Base-by-base conservation (phyloP, 2,888 invertebrate genomes). In the Cactoblastis cactorum region DNA sequence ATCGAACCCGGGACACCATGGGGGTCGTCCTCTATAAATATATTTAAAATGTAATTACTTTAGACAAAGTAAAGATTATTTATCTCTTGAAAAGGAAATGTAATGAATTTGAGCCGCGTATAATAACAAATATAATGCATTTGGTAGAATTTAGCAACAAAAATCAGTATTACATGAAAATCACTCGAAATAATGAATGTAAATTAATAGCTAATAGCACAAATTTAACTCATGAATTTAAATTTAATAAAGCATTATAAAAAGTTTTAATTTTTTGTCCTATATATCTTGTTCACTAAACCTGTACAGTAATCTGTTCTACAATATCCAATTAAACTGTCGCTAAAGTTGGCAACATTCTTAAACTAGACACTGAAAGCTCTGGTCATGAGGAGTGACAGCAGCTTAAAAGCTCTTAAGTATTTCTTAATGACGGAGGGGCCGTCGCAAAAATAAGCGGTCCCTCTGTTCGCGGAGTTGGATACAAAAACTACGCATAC, bases 381-480 rank as follows among this genome's bases (percentile, higher is more conserved):
- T 43, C 39, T 28, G 43, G 66, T 62, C 59, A 62, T 54, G 58
- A 62, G 53, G 52, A 50, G 52, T 53, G 64, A 63, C 68, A 61
- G 57, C 47, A 53, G 53, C 61, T 56, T 59, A 52, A 56, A 35
- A 62, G 56, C 62, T 59, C 66, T 66, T 60, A 62, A 57, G 57
- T 34, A 55, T 48, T 49, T 38, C 58, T 58, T 61, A 63, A 53
- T 51, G 50, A 57, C 47, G 11, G 24, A 53, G 48, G 33, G 53
- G 48, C 14, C 50, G 48, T 18, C 45, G 41, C 41, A 28, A 50
- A 49, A 55, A 54, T 11, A 52, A 38, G 35, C 47, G 6, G 6
- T 14, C 8, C 9, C 3, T 32, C 18, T n/a, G 19, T n/a, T 14
- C 32, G 11, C 0, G 41, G 2, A 19, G n/a, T 35, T 15, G 15